A percentile compares a stretch with the other conserved stretches of the same genome.
Conservation (phyloP, 2,113 vertebrate species). For the Pitta sordida region DNA sequence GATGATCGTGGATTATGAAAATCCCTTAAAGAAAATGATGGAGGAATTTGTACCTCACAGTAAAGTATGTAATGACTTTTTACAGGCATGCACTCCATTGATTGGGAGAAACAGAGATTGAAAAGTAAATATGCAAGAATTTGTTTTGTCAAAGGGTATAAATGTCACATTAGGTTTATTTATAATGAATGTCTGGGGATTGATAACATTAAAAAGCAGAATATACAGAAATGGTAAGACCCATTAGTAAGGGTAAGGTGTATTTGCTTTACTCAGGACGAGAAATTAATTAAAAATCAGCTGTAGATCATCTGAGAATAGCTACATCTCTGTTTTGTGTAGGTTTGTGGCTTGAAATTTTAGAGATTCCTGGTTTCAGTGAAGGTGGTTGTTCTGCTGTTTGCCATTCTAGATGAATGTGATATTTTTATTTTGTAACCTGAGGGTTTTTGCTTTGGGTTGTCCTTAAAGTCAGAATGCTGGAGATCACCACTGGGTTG, state of each 20-base stretch:
- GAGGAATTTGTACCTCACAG: slow-evolving; percentile 99
- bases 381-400: neutral
- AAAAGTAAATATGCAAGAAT: neutral
- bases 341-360: neutral
- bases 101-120: neutral
- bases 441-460: neutral
- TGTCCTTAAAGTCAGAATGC: neutral
- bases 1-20: slow-evolving; percentile 99
- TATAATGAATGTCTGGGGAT: neutral
- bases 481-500: neutral
- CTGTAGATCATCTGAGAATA: neutral
- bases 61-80: slow-evolving; percentile 79
- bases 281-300: neutral
- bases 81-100: neutral
- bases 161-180: neutral
- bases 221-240: neutral
- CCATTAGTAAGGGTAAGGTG: neutral
- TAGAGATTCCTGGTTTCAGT: neutral
- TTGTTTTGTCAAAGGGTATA: neutral
- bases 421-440: neutral
- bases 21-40: slow-evolving; percentile 99
- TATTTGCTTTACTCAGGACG: neutral
- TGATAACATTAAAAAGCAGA: neutral
- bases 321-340: neutral
- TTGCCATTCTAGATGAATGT: neutral